A percentile compares a stretch with the other conserved stretches of the same genome.
These are phyloP conservation scores for Dynastes hyllus DNA, from an alignment of 2,888 invertebrate genomes.

Conservation along the genomic window DNA sequence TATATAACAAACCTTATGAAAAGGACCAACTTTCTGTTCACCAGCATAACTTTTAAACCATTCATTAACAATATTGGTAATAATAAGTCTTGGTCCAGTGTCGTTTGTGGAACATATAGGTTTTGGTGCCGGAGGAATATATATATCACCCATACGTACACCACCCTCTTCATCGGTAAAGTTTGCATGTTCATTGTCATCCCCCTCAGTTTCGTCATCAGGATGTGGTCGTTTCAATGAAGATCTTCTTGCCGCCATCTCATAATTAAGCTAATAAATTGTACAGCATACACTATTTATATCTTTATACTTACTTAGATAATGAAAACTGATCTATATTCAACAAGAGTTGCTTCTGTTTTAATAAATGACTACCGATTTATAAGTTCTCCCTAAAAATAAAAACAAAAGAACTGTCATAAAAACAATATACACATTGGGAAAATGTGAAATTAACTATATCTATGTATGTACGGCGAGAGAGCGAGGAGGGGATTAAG, in stretches of 20 bases:
- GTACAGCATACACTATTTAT: neutral
- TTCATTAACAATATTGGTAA: conserved; percentile 90
- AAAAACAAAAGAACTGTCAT: no score
- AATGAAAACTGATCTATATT: neutral
- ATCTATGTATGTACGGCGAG: no score
- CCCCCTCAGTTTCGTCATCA: conserved; percentile 52
- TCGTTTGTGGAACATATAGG: conserved; percentile 82
- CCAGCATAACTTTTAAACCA: conserved; percentile 99
- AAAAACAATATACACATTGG: no score
- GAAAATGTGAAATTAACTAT: no score
- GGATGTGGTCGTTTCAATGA: conserved; percentile 46
- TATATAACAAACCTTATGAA: conserved; percentile 85
- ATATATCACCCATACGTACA: conserved; percentile 84
- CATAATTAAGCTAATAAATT: conserved; percentile 1
- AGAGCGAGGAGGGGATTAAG: no score
- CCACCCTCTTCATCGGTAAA: conserved; percentile 80
- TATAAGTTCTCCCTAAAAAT: no score
- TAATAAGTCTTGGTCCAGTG: conserved; percentile 89
- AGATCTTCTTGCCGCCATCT: conserved; percentile 30
- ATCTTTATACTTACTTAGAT: neutral
- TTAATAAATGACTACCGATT: no score
- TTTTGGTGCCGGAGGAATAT: conserved; percentile 86
- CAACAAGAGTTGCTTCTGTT: no score
- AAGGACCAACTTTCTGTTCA: conserved; percentile 89
- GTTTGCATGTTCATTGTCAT: conserved; percentile 57